phyloP scores from a whole-genome alignment of 2,888 invertebrate genomes.

The Archips crataeganus region DNA sequence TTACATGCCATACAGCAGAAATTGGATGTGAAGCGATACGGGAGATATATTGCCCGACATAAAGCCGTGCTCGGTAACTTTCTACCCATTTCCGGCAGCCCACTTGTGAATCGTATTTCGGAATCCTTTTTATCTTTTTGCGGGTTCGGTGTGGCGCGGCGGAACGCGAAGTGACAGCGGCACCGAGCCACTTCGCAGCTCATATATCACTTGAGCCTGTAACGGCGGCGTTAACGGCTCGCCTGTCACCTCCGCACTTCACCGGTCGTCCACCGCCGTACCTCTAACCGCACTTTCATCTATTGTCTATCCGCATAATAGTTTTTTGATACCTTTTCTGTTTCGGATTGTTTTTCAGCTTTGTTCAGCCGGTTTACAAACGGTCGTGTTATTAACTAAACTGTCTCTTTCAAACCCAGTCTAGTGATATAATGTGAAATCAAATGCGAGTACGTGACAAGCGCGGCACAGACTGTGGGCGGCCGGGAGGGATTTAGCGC shows the following conservation, averaged over 20 bases:
- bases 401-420: constrained; percentile 20
- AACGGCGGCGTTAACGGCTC: constrained; percentile 79
- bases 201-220: constrained; percentile 82
- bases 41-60: constrained; percentile 82
- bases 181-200: constrained; percentile 82
- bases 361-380: constrained; percentile 20
- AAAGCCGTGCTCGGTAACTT: constrained; percentile 81
- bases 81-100: constrained; percentile 82
- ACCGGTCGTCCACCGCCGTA: constrained; percentile 58
- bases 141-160: constrained; percentile 66
- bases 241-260: constrained; percentile 79
- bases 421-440: constrained; percentile 36
- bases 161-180: constrained; percentile 81
- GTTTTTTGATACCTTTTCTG: constrained; percentile 35
- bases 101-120: constrained; percentile 84
- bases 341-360: constrained; percentile 33
- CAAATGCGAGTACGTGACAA: constrained; percentile 40
- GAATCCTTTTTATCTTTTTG: constrained; percentile 84
- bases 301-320: constrained; percentile 38
- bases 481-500: constrained; percentile 58
- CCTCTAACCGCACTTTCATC: constrained; percentile 41
- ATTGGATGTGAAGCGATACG: constrained; percentile 80
- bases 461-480: constrained; percentile 30
- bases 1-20: constrained; percentile 83
- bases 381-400: constrained; percentile 21